Conservation (phyloP, 2,113 vertebrate genomes). For the Vireo altiloquus region DNA sequence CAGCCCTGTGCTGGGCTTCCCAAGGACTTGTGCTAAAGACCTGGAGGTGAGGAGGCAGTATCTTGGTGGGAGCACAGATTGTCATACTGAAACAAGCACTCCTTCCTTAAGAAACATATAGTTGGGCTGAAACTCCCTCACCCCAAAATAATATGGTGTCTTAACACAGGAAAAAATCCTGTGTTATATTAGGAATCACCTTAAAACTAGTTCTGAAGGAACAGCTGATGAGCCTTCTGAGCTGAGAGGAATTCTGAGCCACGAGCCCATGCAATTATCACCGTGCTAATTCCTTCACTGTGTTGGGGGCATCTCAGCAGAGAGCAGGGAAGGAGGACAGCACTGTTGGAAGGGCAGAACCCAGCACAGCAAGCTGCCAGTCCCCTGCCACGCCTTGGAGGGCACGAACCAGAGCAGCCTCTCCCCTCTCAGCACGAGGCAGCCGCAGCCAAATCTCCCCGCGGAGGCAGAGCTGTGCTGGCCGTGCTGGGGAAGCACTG, state of each 20-base stretch:
- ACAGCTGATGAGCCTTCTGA: background rate
- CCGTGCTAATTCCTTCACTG: background rate
- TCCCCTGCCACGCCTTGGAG: background rate
- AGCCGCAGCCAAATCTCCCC: background rate
- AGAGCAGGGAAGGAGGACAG: background rate
- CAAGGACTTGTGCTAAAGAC: background rate
- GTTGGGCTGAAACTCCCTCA: background rate
- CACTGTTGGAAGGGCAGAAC: background rate
- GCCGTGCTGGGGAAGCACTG: rapidly evolving
- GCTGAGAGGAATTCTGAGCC: background rate
- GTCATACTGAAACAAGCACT: background rate
- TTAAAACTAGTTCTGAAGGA: background rate
- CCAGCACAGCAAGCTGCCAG: background rate
- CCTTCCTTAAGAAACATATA: background rate
- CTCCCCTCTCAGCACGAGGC: background rate
- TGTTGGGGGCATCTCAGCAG: background rate
- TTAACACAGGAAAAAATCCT: background rate
- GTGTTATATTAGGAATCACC: background rate
- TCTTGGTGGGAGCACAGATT: background rate
- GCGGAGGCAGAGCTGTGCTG: rapidly evolving
- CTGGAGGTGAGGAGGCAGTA: background rate
- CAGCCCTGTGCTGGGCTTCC: background rate
- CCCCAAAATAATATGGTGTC: background rate
- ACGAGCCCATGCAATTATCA: background rate
- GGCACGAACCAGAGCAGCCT: background rate